A percentile compares a stretch with the other conserved stretches of the same genome.
These are phyloP conservation scores for Mus musculus DNA, from an alignment of 2,113 vertebrate species.

Conservation along the genomic window DNA sequence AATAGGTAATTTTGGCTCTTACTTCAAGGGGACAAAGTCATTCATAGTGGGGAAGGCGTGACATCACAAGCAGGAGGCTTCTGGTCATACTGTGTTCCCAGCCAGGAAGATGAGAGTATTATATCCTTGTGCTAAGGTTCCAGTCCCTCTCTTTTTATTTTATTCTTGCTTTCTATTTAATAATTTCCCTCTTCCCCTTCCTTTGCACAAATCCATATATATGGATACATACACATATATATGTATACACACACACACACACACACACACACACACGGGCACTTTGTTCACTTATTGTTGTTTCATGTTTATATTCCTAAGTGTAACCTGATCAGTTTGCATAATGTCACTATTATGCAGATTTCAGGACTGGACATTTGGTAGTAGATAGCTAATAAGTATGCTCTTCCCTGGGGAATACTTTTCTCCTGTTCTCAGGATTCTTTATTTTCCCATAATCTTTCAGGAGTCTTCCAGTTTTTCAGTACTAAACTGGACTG, in stretches of 20 bases:
- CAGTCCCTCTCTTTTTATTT: background rate
- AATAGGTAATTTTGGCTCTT: background rate
- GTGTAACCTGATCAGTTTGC: background rate
- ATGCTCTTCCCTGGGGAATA: background rate
- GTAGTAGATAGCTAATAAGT: background rate
- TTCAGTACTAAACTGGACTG: background rate
- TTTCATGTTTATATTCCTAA: background rate
- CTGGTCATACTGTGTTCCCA: background rate
- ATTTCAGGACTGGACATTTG: background rate
- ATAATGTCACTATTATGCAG: background rate
- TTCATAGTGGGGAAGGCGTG: background rate
- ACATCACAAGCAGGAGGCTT: background rate
- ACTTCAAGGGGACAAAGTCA: background rate
- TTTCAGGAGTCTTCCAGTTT: background rate
- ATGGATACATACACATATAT: rapidly evolving
- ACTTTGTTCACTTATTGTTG: background rate
- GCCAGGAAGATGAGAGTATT: background rate
- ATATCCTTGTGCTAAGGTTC: background rate
- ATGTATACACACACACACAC: background rate
- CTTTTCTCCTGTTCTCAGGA: background rate
- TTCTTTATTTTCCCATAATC: background rate
- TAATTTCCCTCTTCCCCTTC: background rate
- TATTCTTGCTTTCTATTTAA: background rate
- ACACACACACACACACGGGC: too few species aligned
- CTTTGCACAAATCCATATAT: background rate